A percentile compares a stretch with the other conserved stretches of the same genome.
These are phyloP conservation scores for Caenorhabditis zanzibari DNA, from an alignment of 2,888 invertebrate species.

Conservation along the genomic window DNA sequence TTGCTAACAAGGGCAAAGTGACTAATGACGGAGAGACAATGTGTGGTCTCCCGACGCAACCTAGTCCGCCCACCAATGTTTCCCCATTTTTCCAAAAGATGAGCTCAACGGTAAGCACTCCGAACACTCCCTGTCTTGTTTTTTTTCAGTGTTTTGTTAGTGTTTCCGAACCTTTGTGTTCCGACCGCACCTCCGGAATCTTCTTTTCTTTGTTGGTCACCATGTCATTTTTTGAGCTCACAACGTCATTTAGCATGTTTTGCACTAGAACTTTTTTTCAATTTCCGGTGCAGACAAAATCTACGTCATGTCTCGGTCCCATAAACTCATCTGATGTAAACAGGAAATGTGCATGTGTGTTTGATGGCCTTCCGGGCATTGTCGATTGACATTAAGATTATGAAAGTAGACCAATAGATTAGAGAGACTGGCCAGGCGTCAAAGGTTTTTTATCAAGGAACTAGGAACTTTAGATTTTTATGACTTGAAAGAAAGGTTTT, in stretches of 20 bases:
- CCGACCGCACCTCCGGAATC: not conserved
- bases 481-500: not conserved
- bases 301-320: conserved; percentile 41
- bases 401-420: conserved; percentile 28
- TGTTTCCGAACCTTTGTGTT: conserved; percentile 10
- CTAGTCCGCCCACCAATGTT: conserved; percentile 53
- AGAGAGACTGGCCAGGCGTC: conserved; percentile 11
- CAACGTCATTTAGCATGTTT: conserved; percentile 23
- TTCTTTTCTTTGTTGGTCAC: not conserved
- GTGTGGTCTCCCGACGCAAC: conserved; percentile 46
- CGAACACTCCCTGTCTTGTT: conserved; percentile 40
- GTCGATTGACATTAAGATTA: not conserved
- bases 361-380: conserved; percentile 20
- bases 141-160: conserved; percentile 14
- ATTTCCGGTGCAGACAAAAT: conserved; percentile 30
- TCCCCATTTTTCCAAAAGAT: conserved; percentile 46
- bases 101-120: conserved; percentile 56
- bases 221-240: not conserved
- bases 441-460: conserved; percentile 8
- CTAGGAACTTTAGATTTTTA: not conserved
- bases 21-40: conserved; percentile 50
- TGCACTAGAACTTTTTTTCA: not conserved
- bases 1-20: conserved; percentile 64
- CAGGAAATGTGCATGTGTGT: conserved; percentile 18
- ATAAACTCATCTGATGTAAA: conserved; percentile 36